Conservation (phyloP, 2,888 invertebrate genomes). For the Cacoxenus indagator region DNA sequence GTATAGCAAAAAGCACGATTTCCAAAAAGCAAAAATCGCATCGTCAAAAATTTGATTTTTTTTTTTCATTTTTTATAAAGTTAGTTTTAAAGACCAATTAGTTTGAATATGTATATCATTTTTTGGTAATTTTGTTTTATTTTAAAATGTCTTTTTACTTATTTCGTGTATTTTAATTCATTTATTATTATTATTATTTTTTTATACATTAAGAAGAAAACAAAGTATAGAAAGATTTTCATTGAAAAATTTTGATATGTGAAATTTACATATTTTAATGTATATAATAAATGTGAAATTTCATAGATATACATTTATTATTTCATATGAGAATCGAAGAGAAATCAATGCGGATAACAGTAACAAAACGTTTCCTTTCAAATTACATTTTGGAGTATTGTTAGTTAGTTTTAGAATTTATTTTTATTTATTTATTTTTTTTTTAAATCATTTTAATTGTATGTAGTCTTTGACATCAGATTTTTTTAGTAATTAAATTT, state of each 20-base stretch:
- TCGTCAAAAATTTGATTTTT: slow-evolving; percentile 56
- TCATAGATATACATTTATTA: not conserved
- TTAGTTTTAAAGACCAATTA: slow-evolving; percentile 44
- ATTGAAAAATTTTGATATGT: not conserved
- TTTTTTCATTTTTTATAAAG: slow-evolving; percentile 27
- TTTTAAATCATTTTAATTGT: not conserved
- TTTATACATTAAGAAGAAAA: not conserved
- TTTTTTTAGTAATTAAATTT: too few relatives aligned
- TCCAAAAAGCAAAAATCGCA: slow-evolving; percentile 62
- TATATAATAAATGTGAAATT: not conserved
- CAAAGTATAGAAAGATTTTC: not conserved
- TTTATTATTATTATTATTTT: not conserved
- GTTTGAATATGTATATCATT: slow-evolving; percentile 28
- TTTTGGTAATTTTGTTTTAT: slow-evolving; percentile 23
- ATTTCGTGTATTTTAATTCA: not conserved
- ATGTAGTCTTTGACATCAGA: too few relatives aligned
- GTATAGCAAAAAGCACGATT: slow-evolving; percentile 61
- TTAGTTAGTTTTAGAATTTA: not conserved
- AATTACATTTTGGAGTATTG: not conserved
- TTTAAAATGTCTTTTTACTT: not conserved
- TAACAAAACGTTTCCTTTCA: not conserved
- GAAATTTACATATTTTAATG: slow-evolving; percentile 6
- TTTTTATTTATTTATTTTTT: not conserved
- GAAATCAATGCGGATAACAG: not conserved
- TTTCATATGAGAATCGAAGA: not conserved